Evolutionary conservation across 2,113 vertebrate genomes (phyloP), one percentile per base, ranked within the genome.

Genomic region (Synodontis membranacea): DNA sequence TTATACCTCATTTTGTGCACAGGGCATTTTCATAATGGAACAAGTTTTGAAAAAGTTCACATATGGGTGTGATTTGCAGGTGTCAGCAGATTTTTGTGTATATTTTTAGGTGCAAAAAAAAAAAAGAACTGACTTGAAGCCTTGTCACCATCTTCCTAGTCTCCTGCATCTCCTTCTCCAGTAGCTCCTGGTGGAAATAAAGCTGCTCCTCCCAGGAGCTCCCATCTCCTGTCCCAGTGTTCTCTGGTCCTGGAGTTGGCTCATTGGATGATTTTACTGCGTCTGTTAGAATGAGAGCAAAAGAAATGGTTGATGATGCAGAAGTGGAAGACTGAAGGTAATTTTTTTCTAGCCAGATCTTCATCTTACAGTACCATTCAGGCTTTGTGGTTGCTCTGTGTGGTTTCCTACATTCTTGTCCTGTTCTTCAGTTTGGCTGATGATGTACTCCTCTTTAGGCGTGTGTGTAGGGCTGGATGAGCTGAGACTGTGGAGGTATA

Each of bases 161-260:
- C 89, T 99, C 98, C 84, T 99, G 97, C 97, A 99, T 98, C 88
- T 99, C 98, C 92, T 96, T 99, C 87, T 98, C 97, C 91, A 99
- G 94, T 92, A 99, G 96, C 90, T 98, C 97, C 92, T 99, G 98
- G 88, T 99, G 97, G 72, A 96, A 96, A 90, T 97, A 89, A 89
- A 99, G 95, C 92, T 98, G 97, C 81, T 98, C 98, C 90, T 98
- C 97, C 98, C 98, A 99, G 85, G 97, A 95, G 82, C 92, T 95
- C 88, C 96, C 96, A 89, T 96, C 90, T 64, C 90, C 95, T 4
- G 91, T 91, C 14, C 84, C 93, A 86, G 93, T 84, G 89, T 94
- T 93, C 95, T 96, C 95, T 89, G 91, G 89, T 84, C 94, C 42
- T 84, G 92, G 58, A 89, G 93, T 50, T 92, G 95, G 88, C 86